Evolutionary conservation across 2,113 vertebrate genomes (phyloP), one percentile per base, ranked within the genome.

Genomic region (Azemiops feae): DNA sequence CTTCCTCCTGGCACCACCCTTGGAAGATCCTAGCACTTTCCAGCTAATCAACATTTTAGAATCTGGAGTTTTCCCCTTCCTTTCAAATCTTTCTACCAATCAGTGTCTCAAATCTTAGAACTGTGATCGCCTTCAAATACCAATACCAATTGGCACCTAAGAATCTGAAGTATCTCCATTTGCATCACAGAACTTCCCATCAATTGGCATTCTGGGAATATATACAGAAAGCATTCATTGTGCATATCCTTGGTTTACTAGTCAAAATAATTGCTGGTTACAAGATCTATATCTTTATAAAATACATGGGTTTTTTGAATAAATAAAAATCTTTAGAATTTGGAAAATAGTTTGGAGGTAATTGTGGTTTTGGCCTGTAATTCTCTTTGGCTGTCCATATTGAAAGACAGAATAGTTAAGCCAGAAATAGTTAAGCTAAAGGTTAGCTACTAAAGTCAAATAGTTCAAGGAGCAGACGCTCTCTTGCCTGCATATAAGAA

Each of bases 221-320:
- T 64, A 52, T 85, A 69, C 55, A 92, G 45, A 86, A 86, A 87
- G 54, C 60, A 12, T 43, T 89, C 14, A 9, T 87, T 85, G 86
- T 34, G 54, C 20, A 74, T 7, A 89, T 87, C 88, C 43, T 93
- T 92, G 89, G 43, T 60, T 85, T 87, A 60, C 85, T 89, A 85
- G 91, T 92, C 30, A 25, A 55, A 64, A 92, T 85, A 92, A 92
- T 64, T 89, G 93, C 88, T 85, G 58, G 50, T 22, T n/a, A 23
- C 91, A 91, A 91, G 43, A 95, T 94, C 14, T 91, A 88, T 94
- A 27, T 92, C 95, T 96, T 96, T 96, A 93, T 96, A 96, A 87
- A 95, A 94, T 91, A 90, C n/a, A 50, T 95, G 94, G 95, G 94
- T 92, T 22, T 92, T 88, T 91, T 96, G 47, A 87, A 87, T 96